These are phyloP conservation scores for Enteromius unitaeniatus DNA, from an alignment of 2,797 vertebrate species.

Conservation along the genomic window DNA sequence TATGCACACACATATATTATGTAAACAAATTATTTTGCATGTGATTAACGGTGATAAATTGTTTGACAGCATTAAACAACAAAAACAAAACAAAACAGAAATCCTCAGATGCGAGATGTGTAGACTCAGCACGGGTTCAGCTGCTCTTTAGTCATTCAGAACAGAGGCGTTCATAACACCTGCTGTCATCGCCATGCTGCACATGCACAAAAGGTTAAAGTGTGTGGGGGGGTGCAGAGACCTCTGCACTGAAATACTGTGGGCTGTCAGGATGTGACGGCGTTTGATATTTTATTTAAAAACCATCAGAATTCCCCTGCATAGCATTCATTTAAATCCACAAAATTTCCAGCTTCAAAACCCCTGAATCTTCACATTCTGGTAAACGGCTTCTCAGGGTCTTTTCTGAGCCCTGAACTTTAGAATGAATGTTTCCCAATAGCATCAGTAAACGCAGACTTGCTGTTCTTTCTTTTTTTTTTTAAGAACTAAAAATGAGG, in stretches of 20 bases:
- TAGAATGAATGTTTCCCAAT: background rate
- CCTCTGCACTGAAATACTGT: constrained; percentile 13
- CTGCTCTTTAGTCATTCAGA: background rate
- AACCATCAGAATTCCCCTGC: constrained; percentile 42
- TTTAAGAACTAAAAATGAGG: background rate
- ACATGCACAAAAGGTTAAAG: background rate
- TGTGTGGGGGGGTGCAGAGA: constrained; percentile 2
- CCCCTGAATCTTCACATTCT: constrained; percentile 21
- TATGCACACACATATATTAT: too few species aligned
- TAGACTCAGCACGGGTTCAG: background rate
- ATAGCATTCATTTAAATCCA: background rate
- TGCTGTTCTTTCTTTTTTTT: background rate
- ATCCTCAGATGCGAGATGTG: background rate
- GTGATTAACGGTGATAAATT: too few species aligned
- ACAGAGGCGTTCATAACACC: background rate
- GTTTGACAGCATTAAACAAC: too few species aligned
- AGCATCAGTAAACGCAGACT: background rate
- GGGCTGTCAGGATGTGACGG: constrained; percentile 24
- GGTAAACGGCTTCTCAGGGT: background rate
- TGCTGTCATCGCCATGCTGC: background rate
- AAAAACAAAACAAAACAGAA: background rate
- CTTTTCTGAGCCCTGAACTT: constrained; percentile 7
- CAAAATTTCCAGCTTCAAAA: constrained; percentile 24
- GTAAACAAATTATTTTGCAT: too few species aligned
- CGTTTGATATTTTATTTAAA: constrained; percentile 7